A percentile compares a stretch with the other conserved stretches of the same genome.
phyloP scores from a whole-genome alignment of 2,888 invertebrate species.

The Tenthredo scrophulariae region DNA sequence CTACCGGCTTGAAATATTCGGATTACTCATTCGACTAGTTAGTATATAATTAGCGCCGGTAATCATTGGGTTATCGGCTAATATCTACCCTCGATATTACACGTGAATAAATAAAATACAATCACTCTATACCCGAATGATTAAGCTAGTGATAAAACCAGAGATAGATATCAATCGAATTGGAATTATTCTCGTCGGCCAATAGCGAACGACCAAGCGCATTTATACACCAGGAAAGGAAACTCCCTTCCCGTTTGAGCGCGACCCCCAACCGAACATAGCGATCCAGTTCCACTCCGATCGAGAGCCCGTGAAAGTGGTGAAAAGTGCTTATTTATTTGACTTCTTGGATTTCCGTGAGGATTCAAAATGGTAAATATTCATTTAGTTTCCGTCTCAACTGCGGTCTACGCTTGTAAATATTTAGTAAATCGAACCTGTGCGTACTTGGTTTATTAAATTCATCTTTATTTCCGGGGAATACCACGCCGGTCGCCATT shows the following conservation, averaged over 20 bases:
- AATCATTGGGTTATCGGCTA: not conserved
- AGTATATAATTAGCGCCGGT: not conserved
- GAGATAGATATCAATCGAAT: not conserved
- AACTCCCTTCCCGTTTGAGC: conserved; percentile 76
- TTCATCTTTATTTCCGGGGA: not conserved
- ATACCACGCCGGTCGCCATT: conserved; percentile 49
- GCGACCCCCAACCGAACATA: conserved; percentile 74
- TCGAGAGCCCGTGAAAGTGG: conserved; percentile 73
- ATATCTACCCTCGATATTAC: not conserved
- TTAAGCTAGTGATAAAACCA: not conserved
- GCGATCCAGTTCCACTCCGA: conserved; percentile 73
- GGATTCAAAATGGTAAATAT: conserved; percentile 75
- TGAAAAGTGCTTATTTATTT: conserved; percentile 74
- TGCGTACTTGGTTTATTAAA: conserved; percentile 30
- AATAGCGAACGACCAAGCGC: conserved; percentile 63
- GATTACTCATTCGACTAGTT: not conserved
- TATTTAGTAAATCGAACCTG: not conserved
- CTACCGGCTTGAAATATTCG: conserved; percentile 55
- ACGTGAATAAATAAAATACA: not conserved
- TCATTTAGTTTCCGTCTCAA: not conserved
- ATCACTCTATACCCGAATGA: not conserved
- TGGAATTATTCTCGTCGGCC: conserved; percentile 33
- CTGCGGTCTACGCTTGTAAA: not conserved
- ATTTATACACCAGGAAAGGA: conserved; percentile 70
- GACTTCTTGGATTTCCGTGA: conserved; percentile 67